Evolutionary conservation across 37 sponge, comb jelly and placozoan genomes (phyloP), one percentile per base, ranked within the genome.

Genomic region (Cladorhizidae sp.): DNA sequence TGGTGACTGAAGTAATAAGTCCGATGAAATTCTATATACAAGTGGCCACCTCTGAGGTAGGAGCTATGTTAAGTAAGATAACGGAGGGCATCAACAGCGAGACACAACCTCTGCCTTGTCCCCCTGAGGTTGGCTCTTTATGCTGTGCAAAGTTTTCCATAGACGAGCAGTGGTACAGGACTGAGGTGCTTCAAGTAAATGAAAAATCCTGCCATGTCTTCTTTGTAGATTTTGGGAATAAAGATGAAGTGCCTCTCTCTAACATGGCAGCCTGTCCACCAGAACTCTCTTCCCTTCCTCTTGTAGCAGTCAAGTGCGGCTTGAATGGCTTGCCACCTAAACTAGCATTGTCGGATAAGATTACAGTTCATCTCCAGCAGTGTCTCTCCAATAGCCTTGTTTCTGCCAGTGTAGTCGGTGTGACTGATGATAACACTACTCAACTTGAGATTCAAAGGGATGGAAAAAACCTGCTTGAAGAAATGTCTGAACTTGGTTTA

Each of bases 141-240:
- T 83, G 84, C 50, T 43, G 56, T 73, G 84, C 92, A 52, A 87
- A 78, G 70, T 91, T 87, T 58, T 82, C 83, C 7, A 68, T 82
- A 41, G 92, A 91, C 67, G 43, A 68, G n/a, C 23, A 17, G 18
- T 83, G 87, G 87, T 83, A 91, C 75, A 75, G 92, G 15, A 77
- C 73, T 28, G 43, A 80, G 50, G 83, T 89, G 28, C 22, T 74
- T 0, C 54, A 73, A 28, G 45, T 64, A 26, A 23, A 25, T 3
- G 73, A 31, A 5, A 55, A 5, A 21, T 18, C 8, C 1, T 72
- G 41, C 31, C 8, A 65, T 5, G 80, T 86, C 7, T 33, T 31
- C 21, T 91, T 83, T 78, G 26, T 91, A 36, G 92, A 91, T 50
- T 91, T 57, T 83, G 92, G 92, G 0, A 91, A 91, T 57, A 65